These are phyloP conservation scores for Neotoma lepida DNA, from an alignment of 2,113 vertebrate species.

Conservation along the genomic window DNA sequence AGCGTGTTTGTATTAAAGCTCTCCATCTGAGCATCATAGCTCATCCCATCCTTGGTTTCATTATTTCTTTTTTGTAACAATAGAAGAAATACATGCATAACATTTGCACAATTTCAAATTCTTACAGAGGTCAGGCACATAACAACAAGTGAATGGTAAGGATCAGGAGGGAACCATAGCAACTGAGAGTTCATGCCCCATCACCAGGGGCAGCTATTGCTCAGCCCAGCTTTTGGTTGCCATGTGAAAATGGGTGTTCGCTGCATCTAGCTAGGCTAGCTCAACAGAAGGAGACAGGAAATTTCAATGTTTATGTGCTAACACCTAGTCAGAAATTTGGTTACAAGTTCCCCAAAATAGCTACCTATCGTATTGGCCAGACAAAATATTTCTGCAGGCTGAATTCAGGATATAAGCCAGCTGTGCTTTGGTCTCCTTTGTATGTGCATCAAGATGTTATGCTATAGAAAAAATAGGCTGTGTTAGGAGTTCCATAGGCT, in stretches of 20 bases:
- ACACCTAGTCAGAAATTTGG: conserved; percentile 23
- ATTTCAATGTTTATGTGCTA: neutral
- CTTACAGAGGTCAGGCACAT: neutral
- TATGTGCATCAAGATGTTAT: neutral
- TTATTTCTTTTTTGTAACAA: neutral
- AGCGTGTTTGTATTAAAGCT: neutral
- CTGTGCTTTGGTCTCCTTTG: neutral
- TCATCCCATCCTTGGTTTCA: neutral
- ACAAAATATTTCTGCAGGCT: neutral
- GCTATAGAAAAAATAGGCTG: neutral
- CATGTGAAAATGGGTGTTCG: neutral
- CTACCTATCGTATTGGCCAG: conserved; percentile 34
- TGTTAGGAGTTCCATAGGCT: neutral
- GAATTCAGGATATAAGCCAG: neutral
- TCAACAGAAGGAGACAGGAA: conserved; percentile 26
- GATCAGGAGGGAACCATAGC: neutral
- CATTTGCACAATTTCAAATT: conserved; percentile 3
- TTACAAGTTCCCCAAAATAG: conserved; percentile 13
- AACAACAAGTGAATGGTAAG: neutral
- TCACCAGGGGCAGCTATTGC: neutral
- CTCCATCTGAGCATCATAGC: neutral
- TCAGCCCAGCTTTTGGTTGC: neutral
- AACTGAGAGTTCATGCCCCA: neutral
- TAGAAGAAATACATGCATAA: neutral
- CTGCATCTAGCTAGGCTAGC: neutral